Base-by-base conservation (phyloP, 2,888 invertebrate species). In the Phortica magna region DNA sequence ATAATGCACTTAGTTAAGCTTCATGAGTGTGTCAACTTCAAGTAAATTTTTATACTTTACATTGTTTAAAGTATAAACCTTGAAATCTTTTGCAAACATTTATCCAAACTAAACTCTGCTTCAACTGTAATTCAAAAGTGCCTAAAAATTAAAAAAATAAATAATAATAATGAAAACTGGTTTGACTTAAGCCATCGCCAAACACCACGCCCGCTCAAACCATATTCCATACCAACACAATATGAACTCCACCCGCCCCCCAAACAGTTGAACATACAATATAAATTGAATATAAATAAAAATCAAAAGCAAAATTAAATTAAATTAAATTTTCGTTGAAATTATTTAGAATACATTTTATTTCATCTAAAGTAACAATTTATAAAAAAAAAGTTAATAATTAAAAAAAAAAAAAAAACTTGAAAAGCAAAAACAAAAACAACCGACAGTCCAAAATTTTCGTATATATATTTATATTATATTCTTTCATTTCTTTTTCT, bases 401-500 rank as follows among this genome's bases (percentile, higher is more conserved):
- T 14, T 61, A 19, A 61, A 55, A 19, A 19, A 67, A 64, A 19
- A 43, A 43, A 43, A 43, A 4, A n/a, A 19, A 43, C n/a, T 42
- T 43, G 2, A 43, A 42, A 77, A 78, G 65, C 71, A 19, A 55
- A 81, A 76, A 71, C 55, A 19, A 73, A 83, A 78, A 81, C 87
- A 84, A 31, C 31, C 67, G 9, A 61, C 61, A 61, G 22, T 22
- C 61, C 87, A 84, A 87, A 86, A 87, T 84, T 86, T 87, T 85
- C 84, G 89, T 88, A 89, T 89, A 88, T 88, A 83, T 89, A 90
- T 89, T 90, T 90, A 90, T 88, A 90, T 89, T 90, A 87, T 90
- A 90, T 89, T 89, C 89, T 89, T 89, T 90, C 88, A 89, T 90
- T 90, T 90, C 89, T 90, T 89, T 89, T 90, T 90, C 89, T 89